Conservation (phyloP, 2,797 vertebrate genomes). For the Margarornis squamiger region DNA sequence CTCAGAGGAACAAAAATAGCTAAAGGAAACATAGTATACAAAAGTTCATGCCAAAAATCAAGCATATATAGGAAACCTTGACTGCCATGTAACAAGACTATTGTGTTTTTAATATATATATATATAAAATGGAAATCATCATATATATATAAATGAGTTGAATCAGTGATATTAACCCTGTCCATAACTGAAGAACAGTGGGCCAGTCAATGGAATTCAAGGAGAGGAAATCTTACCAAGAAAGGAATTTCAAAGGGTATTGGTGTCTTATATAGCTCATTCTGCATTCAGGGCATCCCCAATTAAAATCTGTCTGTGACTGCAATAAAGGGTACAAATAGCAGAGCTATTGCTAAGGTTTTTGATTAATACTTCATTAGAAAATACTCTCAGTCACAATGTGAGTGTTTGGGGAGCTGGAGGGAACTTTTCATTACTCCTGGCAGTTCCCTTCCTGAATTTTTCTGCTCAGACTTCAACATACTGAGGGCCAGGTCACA, state of each 20-base stretch:
- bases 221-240: background rate
- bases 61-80: background rate
- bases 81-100: background rate
- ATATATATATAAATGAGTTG: background rate
- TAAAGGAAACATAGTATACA: background rate
- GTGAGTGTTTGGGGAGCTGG: background rate
- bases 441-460: background rate
- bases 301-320: background rate
- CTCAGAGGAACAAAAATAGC: background rate
- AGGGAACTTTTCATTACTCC: background rate
- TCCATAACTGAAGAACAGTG: background rate
- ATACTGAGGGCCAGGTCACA: fast-evolving
- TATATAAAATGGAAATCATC: background rate
- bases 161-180: background rate
- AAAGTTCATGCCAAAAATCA: background rate
- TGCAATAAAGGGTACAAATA: background rate
- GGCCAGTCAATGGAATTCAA: background rate
- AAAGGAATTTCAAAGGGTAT: background rate
- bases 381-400: background rate
- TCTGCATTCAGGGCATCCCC: background rate
- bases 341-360: background rate
- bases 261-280: background rate
- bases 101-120: background rate
- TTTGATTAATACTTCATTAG: background rate
- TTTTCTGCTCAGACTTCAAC: background rate